Evolutionary conservation across 2,113 vertebrate genomes (phyloP).

Genomic region (Galbula dea): DNA sequence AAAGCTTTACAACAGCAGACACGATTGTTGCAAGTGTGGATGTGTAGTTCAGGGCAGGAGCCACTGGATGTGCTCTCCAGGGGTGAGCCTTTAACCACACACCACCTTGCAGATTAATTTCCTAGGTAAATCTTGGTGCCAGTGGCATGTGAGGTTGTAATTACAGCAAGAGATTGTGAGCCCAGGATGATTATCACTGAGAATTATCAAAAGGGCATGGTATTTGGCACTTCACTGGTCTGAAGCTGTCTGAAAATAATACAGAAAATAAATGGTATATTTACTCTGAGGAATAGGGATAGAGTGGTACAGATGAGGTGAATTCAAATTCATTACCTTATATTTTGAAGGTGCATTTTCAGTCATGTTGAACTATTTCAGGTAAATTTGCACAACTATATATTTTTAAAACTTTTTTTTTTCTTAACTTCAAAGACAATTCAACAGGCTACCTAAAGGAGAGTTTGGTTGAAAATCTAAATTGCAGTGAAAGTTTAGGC

Average conservation of each 20-base stretch:
- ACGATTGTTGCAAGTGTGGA: accelerated
- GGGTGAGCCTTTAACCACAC: accelerated
- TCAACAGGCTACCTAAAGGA: background rate
- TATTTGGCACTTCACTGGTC: background rate
- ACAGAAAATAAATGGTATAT: background rate
- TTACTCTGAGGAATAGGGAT: background rate
- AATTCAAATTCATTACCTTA: background rate
- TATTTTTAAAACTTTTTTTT: background rate
- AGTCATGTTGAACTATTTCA: background rate
- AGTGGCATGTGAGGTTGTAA: too few relatives aligned
- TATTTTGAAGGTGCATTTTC: background rate
- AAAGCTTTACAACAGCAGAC: accelerated
- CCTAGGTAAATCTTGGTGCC: accelerated
- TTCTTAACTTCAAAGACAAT: background rate
- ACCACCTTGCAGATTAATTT: background rate
- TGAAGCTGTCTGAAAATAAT: background rate
- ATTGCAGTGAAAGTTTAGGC: background rate
- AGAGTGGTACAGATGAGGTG: accelerated
- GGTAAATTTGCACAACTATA: background rate
- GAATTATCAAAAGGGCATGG: background rate
- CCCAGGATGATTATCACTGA: too few relatives aligned
- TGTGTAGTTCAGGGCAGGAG: background rate
- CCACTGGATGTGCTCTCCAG: accelerated
- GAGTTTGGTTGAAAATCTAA: background rate
- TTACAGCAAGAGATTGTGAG: background rate